These are phyloP conservation scores for Champsocephalus esox DNA, from an alignment of 2,797 vertebrate genomes.

Conservation along the genomic window DNA sequence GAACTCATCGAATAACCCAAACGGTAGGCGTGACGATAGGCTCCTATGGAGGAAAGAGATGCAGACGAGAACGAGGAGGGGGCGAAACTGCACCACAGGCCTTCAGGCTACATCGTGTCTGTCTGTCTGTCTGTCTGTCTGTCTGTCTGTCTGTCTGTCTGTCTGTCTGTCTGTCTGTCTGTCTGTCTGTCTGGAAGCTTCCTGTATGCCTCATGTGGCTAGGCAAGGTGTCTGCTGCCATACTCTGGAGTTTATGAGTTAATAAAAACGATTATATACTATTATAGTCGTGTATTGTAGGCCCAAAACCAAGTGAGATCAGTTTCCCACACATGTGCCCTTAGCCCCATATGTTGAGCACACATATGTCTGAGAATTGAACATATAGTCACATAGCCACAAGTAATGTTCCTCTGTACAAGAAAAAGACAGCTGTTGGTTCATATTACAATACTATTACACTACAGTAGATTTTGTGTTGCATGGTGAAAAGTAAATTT, in stretches of 20 bases:
- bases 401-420: neutral
- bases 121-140: neutral
- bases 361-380: neutral
- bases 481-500: too few relatives aligned
- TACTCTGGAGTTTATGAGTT: neutral
- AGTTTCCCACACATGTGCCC: neutral
- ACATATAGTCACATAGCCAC: neutral
- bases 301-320: neutral
- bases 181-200: neutral
- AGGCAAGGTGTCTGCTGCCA: neutral
- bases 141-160: neutral
- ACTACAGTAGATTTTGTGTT: too few relatives aligned
- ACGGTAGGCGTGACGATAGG: slow-evolving; percentile 48
- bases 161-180: neutral
- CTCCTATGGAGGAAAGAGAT: slow-evolving; percentile 7
- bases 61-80: neutral
- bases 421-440: too few relatives aligned
- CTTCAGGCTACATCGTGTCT: neutral
- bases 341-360: slow-evolving; percentile 1
- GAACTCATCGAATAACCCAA: slow-evolving; percentile 43
- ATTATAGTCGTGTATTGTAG: neutral
- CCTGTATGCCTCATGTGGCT: neutral
- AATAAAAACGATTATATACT: neutral
- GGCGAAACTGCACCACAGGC: slow-evolving; percentile 36
- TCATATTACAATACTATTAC: too few relatives aligned